Percentiles rank a stretch among this genome's conserved stretches.
phyloP scores from a whole-genome alignment of 2,113 vertebrate genomes.

The cattle (Bos taurus) region DNA sequence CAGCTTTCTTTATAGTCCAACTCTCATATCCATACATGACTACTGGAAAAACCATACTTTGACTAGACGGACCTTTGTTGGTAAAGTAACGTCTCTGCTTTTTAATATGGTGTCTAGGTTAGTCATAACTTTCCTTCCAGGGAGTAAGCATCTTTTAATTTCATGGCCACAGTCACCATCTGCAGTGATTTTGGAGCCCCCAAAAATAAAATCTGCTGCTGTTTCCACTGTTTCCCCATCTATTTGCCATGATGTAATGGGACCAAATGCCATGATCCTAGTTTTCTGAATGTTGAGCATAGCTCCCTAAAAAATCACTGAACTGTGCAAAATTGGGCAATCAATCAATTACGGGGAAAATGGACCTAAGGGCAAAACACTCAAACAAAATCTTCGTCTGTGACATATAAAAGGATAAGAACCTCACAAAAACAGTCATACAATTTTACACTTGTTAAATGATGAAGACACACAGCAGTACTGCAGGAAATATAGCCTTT shows the following conservation, averaged over 20 bases:
- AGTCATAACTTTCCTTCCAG: neutral
- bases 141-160: neutral
- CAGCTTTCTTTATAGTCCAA: neutral
- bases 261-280: neutral
- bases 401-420: neutral
- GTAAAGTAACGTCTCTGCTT: neutral
- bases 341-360: neutral
- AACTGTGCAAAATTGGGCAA: fast-evolving
- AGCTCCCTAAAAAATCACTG: no score
- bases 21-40: neutral
- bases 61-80: neutral
- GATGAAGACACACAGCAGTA: fast-evolving
- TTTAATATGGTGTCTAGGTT: neutral
- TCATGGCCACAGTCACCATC: neutral
- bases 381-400: fast-evolving
- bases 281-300: neutral
- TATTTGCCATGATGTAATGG: neutral
- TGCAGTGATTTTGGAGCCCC: neutral
- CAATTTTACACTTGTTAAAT: fast-evolving
- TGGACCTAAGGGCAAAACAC: fast-evolving
- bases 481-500: fast-evolving
- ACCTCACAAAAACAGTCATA: neutral
- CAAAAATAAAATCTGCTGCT: neutral
- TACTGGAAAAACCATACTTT: neutral
- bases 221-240: neutral